Evolutionary conservation across 2,888 invertebrate species (phyloP).

Genomic region (Polia nebulosa): DNA sequence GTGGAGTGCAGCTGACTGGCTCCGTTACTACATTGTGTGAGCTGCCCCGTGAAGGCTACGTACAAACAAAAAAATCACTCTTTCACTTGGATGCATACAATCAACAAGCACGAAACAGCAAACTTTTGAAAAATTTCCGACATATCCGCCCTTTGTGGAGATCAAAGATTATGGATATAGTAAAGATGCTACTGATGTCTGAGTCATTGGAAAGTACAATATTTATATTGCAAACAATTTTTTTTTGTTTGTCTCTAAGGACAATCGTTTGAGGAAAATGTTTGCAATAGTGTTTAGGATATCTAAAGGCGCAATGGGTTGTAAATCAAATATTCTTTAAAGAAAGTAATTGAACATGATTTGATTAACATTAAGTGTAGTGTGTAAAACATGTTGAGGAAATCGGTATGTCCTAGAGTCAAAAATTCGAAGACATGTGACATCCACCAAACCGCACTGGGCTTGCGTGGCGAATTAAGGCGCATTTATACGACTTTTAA

Average conservation of each 20-base stretch:
- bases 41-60: constrained; percentile 69
- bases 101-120: constrained; percentile 86
- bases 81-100: constrained; percentile 89
- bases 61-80: constrained; percentile 77
- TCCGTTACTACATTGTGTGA: constrained; percentile 58
- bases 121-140: constrained; percentile 89
- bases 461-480: too few relatives aligned
- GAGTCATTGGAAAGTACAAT: constrained; percentile 4
- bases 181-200: constrained; percentile 4
- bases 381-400: too few relatives aligned
- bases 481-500: too few relatives aligned
- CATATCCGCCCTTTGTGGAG: constrained; percentile 83
- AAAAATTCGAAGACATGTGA: too few relatives aligned
- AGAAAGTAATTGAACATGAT: too few relatives aligned
- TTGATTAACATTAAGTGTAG: too few relatives aligned
- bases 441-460: too few relatives aligned
- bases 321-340: too few relatives aligned
- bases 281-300: too few relatives aligned
- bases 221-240: constrained; percentile 8
- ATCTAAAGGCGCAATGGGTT: too few relatives aligned
- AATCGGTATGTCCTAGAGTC: too few relatives aligned
- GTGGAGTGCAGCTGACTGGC: constrained; percentile 66
- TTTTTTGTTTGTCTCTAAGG: neutral
- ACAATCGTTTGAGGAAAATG: neutral
- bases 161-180: constrained; percentile 72